A percentile compares a stretch with the other conserved stretches of the same genome.
phyloP scores from a whole-genome alignment of 2,797 vertebrate species.

The Kryptolebias ocellatus region DNA sequence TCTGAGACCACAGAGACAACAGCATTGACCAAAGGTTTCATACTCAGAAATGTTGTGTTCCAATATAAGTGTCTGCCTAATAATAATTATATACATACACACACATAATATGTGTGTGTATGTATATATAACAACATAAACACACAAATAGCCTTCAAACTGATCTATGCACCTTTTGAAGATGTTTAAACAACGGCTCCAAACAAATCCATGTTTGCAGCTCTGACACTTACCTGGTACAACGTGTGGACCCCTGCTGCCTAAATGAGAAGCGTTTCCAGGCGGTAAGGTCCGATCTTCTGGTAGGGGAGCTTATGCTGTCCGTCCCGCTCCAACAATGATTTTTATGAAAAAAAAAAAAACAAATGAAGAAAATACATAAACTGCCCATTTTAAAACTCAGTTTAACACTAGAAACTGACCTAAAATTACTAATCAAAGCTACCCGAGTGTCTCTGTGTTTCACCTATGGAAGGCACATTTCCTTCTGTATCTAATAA shows the following conservation, averaged over 20 bases:
- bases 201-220: background rate
- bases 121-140: too few species aligned
- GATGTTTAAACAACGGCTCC: too few species aligned
- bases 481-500: too few species aligned
- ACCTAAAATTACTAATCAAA: background rate
- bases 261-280: slow-evolving; percentile 7
- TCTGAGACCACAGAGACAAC: too few species aligned
- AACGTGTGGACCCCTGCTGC: slow-evolving; percentile 23
- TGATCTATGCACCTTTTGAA: too few species aligned
- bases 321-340: slow-evolving; percentile 6
- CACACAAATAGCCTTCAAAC: too few species aligned
- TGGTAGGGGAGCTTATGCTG: background rate
- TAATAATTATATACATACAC: too few species aligned
- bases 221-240: slow-evolving; percentile 42
- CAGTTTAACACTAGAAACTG: background rate
- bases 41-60: too few species aligned
- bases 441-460: background rate
- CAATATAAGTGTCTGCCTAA: too few species aligned
- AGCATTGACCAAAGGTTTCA: too few species aligned
- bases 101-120: too few species aligned
- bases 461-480: background rate
- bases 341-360: background rate
- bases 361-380: too few species aligned
- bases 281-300: background rate
- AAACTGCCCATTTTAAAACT: background rate